These are phyloP conservation scores for Drosophila neoperkinsi DNA, from an alignment of 2,888 invertebrate species.

Conservation along the genomic window DNA sequence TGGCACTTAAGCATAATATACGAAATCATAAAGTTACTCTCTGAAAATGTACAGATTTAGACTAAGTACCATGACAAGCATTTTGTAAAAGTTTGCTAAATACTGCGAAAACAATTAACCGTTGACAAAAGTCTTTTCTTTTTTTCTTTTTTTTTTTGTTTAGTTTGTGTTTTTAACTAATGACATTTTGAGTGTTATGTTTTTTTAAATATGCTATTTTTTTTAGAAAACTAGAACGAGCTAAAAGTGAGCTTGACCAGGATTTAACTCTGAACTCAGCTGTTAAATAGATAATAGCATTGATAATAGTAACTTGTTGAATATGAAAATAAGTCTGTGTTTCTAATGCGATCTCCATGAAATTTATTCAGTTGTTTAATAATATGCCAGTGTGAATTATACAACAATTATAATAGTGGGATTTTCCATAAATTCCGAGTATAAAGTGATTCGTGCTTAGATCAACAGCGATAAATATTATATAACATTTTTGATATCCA, in stretches of 20 bases:
- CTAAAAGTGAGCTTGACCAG: not conserved
- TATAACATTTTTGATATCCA: rapidly evolving
- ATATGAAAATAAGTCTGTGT: not conserved
- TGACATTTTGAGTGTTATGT: not conserved
- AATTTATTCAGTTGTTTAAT: not conserved
- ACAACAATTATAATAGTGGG: not conserved
- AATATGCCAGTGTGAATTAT: not conserved
- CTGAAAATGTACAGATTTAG: not conserved
- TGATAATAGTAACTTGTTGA: not conserved
- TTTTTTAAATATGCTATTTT: not conserved
- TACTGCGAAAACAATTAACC: not conserved
- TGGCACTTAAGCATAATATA: not conserved
- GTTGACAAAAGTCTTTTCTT: not conserved
- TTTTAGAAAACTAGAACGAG: not conserved
- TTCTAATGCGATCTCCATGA: not conserved
- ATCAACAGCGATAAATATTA: not conserved
- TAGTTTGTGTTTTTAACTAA: not conserved
- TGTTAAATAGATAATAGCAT: not conserved
- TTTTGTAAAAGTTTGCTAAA: not conserved
- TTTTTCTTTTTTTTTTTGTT: not conserved
- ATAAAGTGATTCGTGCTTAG: not conserved
- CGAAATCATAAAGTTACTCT: not conserved
- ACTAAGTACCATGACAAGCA: not conserved
- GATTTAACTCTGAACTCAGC: not conserved
- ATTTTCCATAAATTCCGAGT: not conserved